These are phyloP conservation scores for Plectropomus leopardus DNA, from an alignment of 2,113 vertebrate species.

Conservation along the genomic window DNA sequence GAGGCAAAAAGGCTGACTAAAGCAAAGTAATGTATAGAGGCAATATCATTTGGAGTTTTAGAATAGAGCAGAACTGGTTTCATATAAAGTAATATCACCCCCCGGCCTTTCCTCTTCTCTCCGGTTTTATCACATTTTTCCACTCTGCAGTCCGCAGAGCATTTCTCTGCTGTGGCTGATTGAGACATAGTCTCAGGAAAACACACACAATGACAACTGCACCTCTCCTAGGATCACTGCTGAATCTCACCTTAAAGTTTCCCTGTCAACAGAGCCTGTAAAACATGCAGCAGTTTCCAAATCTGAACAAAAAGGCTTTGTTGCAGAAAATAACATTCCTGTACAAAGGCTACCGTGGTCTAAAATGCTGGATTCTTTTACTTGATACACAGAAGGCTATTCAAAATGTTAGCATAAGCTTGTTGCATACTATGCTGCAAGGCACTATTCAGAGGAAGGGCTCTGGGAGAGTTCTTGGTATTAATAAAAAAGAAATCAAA, in stretches of 20 bases:
- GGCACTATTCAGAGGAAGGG: constrained; percentile 1
- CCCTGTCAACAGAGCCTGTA: constrained; percentile 41
- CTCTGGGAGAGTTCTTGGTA: background rate
- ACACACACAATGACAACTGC: constrained; percentile 61
- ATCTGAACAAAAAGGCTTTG: constrained; percentile 30
- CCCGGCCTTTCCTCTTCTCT: constrained; percentile 35
- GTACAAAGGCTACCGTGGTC: constrained; percentile 30
- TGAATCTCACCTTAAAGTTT: constrained; percentile 61
- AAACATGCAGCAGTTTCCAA: constrained; percentile 52
- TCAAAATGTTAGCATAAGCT: constrained; percentile 16
- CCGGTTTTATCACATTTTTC: constrained; percentile 65
- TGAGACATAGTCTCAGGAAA: constrained; percentile 67
- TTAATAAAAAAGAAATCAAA: constrained; percentile 1
- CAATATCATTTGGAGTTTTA: constrained; percentile 56
- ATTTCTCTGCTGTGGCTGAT: constrained; percentile 58
- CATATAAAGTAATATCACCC: constrained; percentile 61
- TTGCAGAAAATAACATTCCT: constrained; percentile 48
- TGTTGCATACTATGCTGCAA: constrained; percentile 22
- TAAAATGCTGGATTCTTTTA: constrained; percentile 14
- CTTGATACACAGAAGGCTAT: constrained; percentile 25
- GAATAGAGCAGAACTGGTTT: constrained; percentile 55
- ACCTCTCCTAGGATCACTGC: constrained; percentile 57
- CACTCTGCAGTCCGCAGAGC: constrained; percentile 60
- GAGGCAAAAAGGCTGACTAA: constrained; percentile 39
- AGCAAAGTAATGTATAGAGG: constrained; percentile 49